Evolutionary conservation across 2,113 vertebrate genomes (phyloP).

Genomic region (Camelus dromedarius): DNA sequence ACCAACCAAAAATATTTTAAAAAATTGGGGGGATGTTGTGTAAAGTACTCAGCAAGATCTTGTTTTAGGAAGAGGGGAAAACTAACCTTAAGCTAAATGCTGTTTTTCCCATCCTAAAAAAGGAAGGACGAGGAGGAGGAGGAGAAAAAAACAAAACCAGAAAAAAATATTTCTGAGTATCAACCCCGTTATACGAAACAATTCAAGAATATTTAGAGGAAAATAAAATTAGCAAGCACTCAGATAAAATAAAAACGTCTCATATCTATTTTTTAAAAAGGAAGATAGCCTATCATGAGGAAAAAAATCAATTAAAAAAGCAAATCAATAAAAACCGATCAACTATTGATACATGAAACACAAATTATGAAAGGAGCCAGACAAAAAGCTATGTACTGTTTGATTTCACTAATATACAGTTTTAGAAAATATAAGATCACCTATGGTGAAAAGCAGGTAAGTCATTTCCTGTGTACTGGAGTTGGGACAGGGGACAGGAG

Average conservation of each 20-base stretch:
- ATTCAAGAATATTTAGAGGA: not conserved
- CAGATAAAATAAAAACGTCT: not conserved
- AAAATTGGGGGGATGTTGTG: not conserved
- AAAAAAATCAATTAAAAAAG: not conserved
- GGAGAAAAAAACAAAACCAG: not conserved
- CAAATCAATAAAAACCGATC: not conserved
- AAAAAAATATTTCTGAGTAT: not conserved
- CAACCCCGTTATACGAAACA: not conserved
- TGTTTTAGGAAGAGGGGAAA: not conserved
- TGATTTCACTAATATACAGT: not conserved
- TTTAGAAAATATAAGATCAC: not conserved
- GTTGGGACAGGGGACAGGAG: too few relatives aligned
- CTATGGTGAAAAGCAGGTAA: not conserved
- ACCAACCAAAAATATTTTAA: not conserved
- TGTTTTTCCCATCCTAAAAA: not conserved
- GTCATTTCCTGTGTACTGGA: not conserved
- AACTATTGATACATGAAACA: not conserved
- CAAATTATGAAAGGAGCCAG: not conserved
- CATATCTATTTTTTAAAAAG: not conserved
- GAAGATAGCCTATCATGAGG: not conserved
- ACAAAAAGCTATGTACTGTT: not conserved
- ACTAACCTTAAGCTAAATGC: not conserved
- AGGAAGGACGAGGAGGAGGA: not conserved
- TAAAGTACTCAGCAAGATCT: not conserved
- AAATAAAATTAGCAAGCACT: not conserved